phyloP scores from a whole-genome alignment of 1,140 invertebrate genomes.

The Meloidogyne hapla region DNA sequence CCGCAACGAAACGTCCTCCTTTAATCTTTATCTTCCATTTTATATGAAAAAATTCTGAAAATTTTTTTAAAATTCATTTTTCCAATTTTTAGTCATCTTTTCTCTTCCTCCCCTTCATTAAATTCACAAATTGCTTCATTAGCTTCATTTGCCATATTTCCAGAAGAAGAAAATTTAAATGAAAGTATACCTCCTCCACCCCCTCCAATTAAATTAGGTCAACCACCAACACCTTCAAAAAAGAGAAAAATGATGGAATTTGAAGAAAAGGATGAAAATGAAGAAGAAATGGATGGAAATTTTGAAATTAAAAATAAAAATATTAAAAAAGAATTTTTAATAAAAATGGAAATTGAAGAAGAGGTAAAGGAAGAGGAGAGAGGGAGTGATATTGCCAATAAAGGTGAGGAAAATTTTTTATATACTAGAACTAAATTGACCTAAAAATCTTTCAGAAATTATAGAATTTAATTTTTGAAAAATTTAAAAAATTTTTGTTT shows the following conservation, averaged over 20 bases:
- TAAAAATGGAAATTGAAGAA: not conserved
- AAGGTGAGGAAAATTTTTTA: not conserved
- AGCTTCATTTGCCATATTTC: not conserved
- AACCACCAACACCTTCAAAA: constrained; percentile 21
- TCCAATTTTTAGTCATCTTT: not conserved
- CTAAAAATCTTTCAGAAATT: too few species aligned
- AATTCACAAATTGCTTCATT: constrained; percentile 5
- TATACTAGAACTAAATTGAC: too few species aligned
- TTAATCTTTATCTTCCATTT: too few species aligned
- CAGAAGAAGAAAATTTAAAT: not conserved
- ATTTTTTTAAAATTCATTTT: not conserved
- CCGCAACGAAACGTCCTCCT: too few species aligned
- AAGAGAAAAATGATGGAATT: constrained; percentile 8
- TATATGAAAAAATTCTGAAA: too few species aligned
- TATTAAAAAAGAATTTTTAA: not conserved
- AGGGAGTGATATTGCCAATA: not conserved
- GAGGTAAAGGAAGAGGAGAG: not conserved
- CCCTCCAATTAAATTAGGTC: constrained; percentile 25
- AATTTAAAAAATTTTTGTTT: too few species aligned
- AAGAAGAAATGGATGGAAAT: not conserved
- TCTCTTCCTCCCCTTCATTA: not conserved
- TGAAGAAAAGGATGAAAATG: constrained; percentile 10
- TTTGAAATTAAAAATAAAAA: not conserved
- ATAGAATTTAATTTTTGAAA: too few species aligned
- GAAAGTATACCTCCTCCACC: not conserved